Evolutionary conservation across 2,888 invertebrate species (phyloP).

Genomic region (Nomada fucata): DNA sequence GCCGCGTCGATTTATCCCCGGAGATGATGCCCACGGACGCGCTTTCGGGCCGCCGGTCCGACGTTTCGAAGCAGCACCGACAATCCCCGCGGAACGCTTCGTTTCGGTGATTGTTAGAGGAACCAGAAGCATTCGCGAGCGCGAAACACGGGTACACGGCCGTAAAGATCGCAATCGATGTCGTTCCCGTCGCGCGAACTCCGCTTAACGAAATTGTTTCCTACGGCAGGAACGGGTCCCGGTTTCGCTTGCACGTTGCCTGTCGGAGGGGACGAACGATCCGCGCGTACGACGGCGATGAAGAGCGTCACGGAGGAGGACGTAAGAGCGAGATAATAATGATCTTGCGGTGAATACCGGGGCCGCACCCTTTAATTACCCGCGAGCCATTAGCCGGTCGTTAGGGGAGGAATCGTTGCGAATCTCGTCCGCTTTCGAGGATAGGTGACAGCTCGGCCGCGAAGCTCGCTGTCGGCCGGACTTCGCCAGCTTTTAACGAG

Average conservation of each 20-base stretch:
- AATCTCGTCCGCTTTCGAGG: slow-evolving; percentile 1
- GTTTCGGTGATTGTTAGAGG: neutral
- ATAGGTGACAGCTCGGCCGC: slow-evolving; percentile 22
- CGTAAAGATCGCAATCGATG: neutral
- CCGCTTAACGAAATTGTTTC: neutral
- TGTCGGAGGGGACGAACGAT: neutral
- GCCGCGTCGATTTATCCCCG: slow-evolving; percentile 13
- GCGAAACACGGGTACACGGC: neutral
- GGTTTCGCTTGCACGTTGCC: neutral
- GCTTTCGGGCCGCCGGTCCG: neutral
- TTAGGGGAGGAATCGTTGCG: slow-evolving; percentile 22
- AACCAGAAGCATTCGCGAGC: neutral
- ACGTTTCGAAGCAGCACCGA: slow-evolving; percentile 3
- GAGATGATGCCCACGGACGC: slow-evolving; percentile 14
- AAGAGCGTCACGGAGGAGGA: neutral
- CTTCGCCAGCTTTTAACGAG: slow-evolving; percentile 51
- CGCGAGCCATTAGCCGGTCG: slow-evolving; percentile 53
- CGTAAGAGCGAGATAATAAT: slow-evolving; percentile 4
- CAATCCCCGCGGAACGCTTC: neutral
- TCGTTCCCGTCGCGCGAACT: neutral
- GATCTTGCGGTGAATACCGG: neutral
- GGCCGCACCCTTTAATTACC: slow-evolving; percentile 48
- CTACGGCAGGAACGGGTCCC: neutral
- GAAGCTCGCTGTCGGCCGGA: neutral
- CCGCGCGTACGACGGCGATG: neutral